Conservation (phyloP, 2,797 vertebrate species). For the Coregonus sp. region DNA sequence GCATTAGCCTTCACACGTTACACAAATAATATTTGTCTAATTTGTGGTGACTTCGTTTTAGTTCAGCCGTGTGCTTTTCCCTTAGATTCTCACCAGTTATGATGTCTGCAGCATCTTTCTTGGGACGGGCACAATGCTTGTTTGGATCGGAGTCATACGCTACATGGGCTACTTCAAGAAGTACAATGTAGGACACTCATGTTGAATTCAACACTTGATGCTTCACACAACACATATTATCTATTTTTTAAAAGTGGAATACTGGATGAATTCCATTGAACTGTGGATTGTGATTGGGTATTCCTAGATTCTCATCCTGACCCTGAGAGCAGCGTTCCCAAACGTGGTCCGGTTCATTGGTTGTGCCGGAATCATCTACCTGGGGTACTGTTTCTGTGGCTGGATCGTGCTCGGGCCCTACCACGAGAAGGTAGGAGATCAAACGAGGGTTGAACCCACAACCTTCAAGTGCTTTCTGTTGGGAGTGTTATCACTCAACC, state of each 20-base stretch:
- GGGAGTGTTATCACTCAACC: background rate
- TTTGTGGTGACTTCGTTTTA: background rate
- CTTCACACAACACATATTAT: background rate
- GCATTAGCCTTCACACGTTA: no score
- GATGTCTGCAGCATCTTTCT: constrained; percentile 94
- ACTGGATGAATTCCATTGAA: background rate
- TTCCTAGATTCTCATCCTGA: constrained; percentile 89
- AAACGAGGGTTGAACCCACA: background rate
- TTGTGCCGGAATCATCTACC: constrained; percentile 91
- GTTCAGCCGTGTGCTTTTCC: background rate
- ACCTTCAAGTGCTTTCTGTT: background rate
- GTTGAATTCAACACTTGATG: background rate
- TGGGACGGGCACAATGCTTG: constrained; percentile 90
- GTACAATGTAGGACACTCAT: constrained; percentile 86
- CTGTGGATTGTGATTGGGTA: background rate
- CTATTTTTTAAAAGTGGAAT: background rate
- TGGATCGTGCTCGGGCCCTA: constrained; percentile 95
- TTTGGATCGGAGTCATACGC: constrained; percentile 93
- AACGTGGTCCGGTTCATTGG: constrained; percentile 94
- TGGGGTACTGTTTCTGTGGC: constrained; percentile 94
- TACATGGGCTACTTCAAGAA: constrained; percentile 94
- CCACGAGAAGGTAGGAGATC: constrained; percentile 83
- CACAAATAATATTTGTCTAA: background rate
- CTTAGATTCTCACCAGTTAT: constrained; percentile 86
- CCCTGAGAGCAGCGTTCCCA: constrained; percentile 86